Percentiles rank a stretch among this genome's conserved stretches.
These are phyloP conservation scores for Erpetoichthys calabaricus DNA, from an alignment of 2,797 vertebrate genomes.

Conservation along the genomic window DNA sequence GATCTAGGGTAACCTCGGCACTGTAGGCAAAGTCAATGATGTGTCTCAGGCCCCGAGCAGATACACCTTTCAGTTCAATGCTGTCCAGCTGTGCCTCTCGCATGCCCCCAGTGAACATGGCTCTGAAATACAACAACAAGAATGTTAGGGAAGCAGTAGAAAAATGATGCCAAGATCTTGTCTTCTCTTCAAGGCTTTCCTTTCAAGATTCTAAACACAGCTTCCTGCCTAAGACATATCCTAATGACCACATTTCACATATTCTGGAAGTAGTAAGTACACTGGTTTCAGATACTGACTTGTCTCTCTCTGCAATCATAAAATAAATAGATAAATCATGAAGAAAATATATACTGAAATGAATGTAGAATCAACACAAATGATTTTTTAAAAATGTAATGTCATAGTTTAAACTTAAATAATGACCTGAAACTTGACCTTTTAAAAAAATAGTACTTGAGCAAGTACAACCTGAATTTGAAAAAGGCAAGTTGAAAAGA, in stretches of 20 bases:
- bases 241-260: background rate
- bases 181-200: background rate
- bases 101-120: slow-evolving; percentile 97
- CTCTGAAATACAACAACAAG: slow-evolving; percentile 51
- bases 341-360: too few species aligned
- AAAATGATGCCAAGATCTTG: background rate
- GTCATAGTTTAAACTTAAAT: too few species aligned
- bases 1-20: slow-evolving; percentile 81
- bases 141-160: background rate
- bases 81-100: slow-evolving; percentile 77
- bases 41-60: slow-evolving; percentile 78
- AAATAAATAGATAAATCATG: too few species aligned
- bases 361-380: too few species aligned
- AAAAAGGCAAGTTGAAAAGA: too few species aligned
- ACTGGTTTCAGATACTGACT: too few species aligned
- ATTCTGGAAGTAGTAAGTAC: too few species aligned
- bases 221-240: background rate
- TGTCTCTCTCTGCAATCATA: too few species aligned
- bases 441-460: too few species aligned
- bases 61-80: slow-evolving; percentile 85
- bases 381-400: too few species aligned
- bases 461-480: too few species aligned
- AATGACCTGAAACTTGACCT: too few species aligned
- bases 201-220: background rate
- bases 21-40: slow-evolving; percentile 97